Base-by-base conservation (phyloP, 2,797 vertebrate genomes). In the Tragopan temminckii region DNA sequence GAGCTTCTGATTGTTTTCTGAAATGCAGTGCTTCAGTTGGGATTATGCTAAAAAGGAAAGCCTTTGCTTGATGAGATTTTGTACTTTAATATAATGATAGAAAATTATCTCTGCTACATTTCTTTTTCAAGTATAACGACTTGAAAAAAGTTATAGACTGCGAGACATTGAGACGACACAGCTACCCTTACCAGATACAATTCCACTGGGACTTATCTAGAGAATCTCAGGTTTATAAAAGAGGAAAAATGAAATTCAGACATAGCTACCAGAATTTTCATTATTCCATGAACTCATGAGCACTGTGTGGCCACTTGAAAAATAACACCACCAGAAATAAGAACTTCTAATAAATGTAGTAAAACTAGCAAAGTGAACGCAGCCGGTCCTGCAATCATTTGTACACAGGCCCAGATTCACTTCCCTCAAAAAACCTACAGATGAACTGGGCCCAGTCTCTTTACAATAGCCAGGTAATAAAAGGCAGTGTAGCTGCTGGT, bases 401-500 rank as follows among this genome's bases (percentile, higher is more conserved):
- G 62, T 92, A 58, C 24, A 8, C 4, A 80, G 46, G 36, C 80
- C 57, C 75, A 71, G 61, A 78, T 62, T 36, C 61, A 70, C 31
- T 74, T 75, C 64, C 50, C 36, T 88, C 29, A 42, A 38, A 64
- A 77, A 61, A 91, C 29, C 57, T 55, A 40, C 13, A 70, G 61
- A 52, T 61, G 16, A 88, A 53, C 33, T 75, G 66, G 33, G 33
- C n/a, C 18, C 50, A 35, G 23, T 71, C 43, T 77, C 61, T 57
- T 61, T 23, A 62, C 38, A n/a, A 36, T 7, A 61, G 48, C 38
- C 27, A 66, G 45, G 24, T 43, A 83, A 31, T 78, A 85, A 75
- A 88, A 82, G 90, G 58, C 77, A 91, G 59, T 55, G 76, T n/a
- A 85, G 69, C 66, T 93, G 66, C 76, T 38, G 57, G 3, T 19